These are phyloP conservation scores for Ptilodon capucinus DNA, from an alignment of 2,888 invertebrate species.

Conservation along the genomic window DNA sequence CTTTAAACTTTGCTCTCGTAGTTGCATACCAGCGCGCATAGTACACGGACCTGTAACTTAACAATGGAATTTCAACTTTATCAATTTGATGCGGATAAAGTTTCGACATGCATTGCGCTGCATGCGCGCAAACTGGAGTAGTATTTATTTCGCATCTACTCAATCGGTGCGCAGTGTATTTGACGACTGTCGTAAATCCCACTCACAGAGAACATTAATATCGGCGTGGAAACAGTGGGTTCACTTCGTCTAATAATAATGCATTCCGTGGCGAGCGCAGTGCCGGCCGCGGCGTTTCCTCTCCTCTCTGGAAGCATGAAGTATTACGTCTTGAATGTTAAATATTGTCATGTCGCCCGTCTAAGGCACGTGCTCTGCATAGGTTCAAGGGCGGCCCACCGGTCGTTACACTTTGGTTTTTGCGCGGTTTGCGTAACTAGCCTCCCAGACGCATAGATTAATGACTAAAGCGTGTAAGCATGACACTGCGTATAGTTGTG, in stretches of 20 bases:
- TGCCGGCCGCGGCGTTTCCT: slow-evolving; percentile 39
- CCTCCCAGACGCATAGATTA: slow-evolving; percentile 48
- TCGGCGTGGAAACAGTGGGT: slow-evolving; percentile 13
- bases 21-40: not conserved
- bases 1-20: slow-evolving; percentile 22
- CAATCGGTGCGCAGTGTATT: slow-evolving; percentile 8
- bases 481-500: slow-evolving; percentile 26
- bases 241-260: slow-evolving; percentile 37
- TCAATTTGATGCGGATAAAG: not conserved
- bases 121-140: not conserved
- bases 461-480: slow-evolving; percentile 36
- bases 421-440: slow-evolving; percentile 50
- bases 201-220: slow-evolving; percentile 12
- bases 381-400: slow-evolving; percentile 63
- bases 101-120: not conserved
- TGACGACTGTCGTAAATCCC: slow-evolving; percentile 10
- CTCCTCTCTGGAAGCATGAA: slow-evolving; percentile 28
- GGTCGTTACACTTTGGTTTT: slow-evolving; percentile 63
- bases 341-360: slow-evolving; percentile 39
- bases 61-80: not conserved
- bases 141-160: not conserved
- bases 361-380: slow-evolving; percentile 38
- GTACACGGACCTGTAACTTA: not conserved
- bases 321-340: slow-evolving; percentile 43
- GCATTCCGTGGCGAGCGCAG: slow-evolving; percentile 37